Evolutionary conservation across 2,888 invertebrate species (phyloP).

Genomic region (Fissipunctia ypsillon): DNA sequence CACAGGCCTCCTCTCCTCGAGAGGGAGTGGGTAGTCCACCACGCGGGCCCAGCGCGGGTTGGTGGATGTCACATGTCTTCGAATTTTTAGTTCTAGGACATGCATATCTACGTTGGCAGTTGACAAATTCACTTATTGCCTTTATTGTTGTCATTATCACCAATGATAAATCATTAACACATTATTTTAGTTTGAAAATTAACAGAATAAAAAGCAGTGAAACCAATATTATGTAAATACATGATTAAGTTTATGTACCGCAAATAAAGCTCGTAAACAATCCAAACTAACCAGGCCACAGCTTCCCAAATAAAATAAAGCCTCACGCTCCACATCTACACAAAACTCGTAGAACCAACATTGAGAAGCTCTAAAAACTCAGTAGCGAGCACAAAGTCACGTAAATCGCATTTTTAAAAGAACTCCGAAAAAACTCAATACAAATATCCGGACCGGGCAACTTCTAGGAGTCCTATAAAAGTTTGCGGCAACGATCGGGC

Average conservation of each 20-base stretch:
- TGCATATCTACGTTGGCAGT: too few species aligned
- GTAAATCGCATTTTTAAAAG: slow-evolving; percentile 60
- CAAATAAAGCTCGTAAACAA: background rate
- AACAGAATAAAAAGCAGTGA: background rate
- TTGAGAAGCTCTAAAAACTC: slow-evolving; percentile 39
- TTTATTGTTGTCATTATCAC: background rate
- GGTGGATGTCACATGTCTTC: too few species aligned
- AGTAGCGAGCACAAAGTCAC: slow-evolving; percentile 46
- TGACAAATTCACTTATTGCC: background rate
- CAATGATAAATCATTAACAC: background rate
- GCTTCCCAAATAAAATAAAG: background rate
- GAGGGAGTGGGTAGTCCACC: too few species aligned
- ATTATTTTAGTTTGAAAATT: background rate
- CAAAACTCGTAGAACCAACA: slow-evolving; percentile 38
- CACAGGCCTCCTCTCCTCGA: too few species aligned
- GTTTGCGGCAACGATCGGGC: slow-evolving; percentile 60
- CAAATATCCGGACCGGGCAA: slow-evolving; percentile 52
- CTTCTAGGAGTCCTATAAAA: slow-evolving; percentile 54
- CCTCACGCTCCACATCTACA: slow-evolving; percentile 20
- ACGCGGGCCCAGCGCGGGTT: too few species aligned
- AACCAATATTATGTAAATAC: background rate
- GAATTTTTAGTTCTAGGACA: too few species aligned
- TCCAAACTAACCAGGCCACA: background rate
- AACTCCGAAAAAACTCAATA: slow-evolving; percentile 57
- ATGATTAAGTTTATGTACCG: background rate